Evolutionary conservation across 2,797 vertebrate genomes (phyloP).

Genomic region (Scarus forsteni): DNA sequence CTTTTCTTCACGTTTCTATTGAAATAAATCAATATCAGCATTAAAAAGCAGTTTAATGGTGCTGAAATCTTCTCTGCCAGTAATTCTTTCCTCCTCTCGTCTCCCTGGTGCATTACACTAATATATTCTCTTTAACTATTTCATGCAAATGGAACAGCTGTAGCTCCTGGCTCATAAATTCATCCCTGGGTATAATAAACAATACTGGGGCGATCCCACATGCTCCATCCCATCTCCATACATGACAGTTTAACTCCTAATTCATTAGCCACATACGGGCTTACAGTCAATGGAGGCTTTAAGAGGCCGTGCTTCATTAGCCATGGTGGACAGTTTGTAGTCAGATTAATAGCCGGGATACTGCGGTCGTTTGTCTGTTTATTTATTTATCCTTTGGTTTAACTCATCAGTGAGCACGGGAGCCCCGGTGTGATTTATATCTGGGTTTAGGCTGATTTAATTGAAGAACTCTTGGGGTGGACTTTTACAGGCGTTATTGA

Average conservation of each 20-base stretch:
- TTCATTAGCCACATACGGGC: conserved; percentile 64
- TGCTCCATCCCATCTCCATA: conserved; percentile 58
- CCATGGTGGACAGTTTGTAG: conserved; percentile 55
- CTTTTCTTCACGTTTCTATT: no score
- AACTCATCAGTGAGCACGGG: conserved; percentile 64
- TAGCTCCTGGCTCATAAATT: conserved; percentile 19
- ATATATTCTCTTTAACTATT: not conserved
- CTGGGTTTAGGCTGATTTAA: conserved; percentile 53
- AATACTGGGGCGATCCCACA: conserved; percentile 26
- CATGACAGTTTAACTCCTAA: conserved; percentile 61
- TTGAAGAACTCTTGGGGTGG: conserved; percentile 35
- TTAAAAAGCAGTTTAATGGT: not conserved
- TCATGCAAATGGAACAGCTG: conserved; percentile 1
- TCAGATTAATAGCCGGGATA: conserved; percentile 75
- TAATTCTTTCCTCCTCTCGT: not conserved
- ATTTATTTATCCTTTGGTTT: conserved; percentile 72
- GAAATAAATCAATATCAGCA: not conserved
- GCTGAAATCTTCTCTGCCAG: not conserved
- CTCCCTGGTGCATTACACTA: not conserved
- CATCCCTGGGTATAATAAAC: conserved; percentile 32
- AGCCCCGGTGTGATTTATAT: conserved; percentile 59
- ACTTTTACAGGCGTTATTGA: conserved; percentile 49
- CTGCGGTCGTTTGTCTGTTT: conserved; percentile 68
- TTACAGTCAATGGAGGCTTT: conserved; percentile 59
- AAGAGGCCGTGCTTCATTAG: conserved; percentile 74